Evolutionary conservation across 35 echinoderm and acorn worm species (phyloP).

Genomic region (Eucidaris tribuloides): DNA sequence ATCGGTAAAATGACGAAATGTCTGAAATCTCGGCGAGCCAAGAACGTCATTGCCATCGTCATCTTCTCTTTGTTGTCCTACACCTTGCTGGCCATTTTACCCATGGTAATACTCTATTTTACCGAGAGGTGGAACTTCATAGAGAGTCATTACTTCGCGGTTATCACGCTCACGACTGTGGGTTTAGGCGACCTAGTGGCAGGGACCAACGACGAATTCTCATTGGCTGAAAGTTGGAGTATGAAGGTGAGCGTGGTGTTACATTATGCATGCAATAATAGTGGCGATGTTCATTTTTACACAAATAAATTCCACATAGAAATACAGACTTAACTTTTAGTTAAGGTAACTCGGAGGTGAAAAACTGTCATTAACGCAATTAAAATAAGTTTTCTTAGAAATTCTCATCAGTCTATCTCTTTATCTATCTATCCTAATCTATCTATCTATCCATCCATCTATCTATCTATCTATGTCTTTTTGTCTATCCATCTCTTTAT

Average conservation of each 20-base stretch:
- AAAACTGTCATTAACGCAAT: neutral
- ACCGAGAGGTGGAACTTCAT: conserved; percentile 54
- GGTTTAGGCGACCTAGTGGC: conserved; percentile 44
- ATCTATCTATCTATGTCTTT: too few relatives aligned
- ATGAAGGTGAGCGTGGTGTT: neutral
- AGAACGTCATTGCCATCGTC: neutral
- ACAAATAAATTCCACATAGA: neutral
- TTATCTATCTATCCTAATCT: too few relatives aligned
- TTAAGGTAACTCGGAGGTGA: neutral
- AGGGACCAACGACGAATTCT: neutral
- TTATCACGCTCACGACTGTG: conserved; percentile 55
- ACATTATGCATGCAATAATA: neutral
- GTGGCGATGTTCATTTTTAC: neutral
- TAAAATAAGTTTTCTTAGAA: neutral
- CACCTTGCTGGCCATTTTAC: conserved; percentile 21
- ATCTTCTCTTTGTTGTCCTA: neutral
- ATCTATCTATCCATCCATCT: too few relatives aligned
- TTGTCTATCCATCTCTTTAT: too few relatives aligned
- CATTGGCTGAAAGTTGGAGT: neutral
- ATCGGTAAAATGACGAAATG: neutral
- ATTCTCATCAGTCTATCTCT: neutral
- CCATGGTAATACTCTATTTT: conserved; percentile 17
- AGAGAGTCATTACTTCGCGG: conserved; percentile 54
- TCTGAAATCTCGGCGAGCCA: neutral
- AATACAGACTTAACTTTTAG: neutral